Percentiles rank a stretch among this genome's conserved stretches.
phyloP scores from a whole-genome alignment of 2,113 vertebrate genomes.

The Neomonachus schauinslandi region DNA sequence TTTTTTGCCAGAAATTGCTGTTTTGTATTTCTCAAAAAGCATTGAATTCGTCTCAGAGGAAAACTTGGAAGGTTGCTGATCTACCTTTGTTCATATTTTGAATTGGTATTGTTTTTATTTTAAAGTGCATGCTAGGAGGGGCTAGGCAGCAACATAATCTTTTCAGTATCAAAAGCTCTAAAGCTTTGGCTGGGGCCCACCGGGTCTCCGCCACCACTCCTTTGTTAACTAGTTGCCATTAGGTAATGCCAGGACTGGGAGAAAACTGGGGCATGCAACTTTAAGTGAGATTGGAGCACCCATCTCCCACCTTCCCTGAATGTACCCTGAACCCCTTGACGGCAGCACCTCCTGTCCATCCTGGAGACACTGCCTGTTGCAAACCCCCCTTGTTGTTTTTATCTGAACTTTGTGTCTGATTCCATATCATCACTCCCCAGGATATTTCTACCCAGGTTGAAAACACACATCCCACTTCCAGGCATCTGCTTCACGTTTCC shows the following conservation, averaged over 20 bases:
- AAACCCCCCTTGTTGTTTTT: neutral
- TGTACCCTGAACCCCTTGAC: neutral
- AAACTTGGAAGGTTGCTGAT: neutral
- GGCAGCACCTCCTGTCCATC: neutral
- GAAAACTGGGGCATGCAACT: neutral
- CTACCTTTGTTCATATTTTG: conserved; percentile 15
- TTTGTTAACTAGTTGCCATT: neutral
- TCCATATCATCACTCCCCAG: conserved; percentile 42
- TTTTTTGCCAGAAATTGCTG: neutral
- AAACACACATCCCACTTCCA: conserved; percentile 57
- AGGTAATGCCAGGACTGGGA: neutral
- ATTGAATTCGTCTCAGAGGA: neutral
- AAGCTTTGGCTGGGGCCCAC: neutral
- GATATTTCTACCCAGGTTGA: conserved; percentile 55
- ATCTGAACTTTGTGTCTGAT: conserved; percentile 28
- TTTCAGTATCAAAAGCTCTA: neutral
- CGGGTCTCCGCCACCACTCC: neutral
- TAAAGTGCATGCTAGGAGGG: neutral
- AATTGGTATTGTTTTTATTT: conserved; percentile 17
- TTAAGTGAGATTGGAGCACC: neutral
- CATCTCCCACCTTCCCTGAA: neutral
- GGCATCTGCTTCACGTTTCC: conserved; percentile 75
- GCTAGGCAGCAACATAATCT: neutral
- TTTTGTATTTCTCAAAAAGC: neutral
- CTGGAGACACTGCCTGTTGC: neutral